Base-by-base conservation (phyloP, 1,140 invertebrate species). In the Drosophila bipectinata region DNA sequence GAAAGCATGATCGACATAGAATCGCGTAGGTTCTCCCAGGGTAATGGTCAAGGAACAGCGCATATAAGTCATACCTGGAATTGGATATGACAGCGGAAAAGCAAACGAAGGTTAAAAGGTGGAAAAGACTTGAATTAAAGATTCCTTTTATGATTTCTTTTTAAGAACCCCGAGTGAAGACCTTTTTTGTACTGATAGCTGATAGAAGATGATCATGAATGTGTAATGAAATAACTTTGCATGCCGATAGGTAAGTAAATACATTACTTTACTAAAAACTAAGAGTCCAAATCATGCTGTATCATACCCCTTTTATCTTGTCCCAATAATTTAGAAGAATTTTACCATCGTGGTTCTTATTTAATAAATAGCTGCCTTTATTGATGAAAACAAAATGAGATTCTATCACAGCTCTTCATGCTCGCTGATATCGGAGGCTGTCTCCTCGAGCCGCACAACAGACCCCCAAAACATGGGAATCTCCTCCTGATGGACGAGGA, bases 381-480 rank as follows among this genome's bases (percentile, higher is more conserved):
- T 68, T 74, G 45, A 49, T 69, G 54, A 44, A 56, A 41, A 48
- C 18, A 28, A 14, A 55, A 48, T 51, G 37, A 30, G 49, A 12
- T 37, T n/a, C 32, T 56, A 48, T 77, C 55, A 85, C 47, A 85
- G 63, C 59, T 85, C 82, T 18, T 87, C 71, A 47, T 76, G 82
- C 51, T 81, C 56, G 58, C 34, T 55, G 52, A 30, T 39, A 37
- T 32, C 45, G 15, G 39, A 30, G 44, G 48, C 12, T 18, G 49
- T 41, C 52, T 18, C 77, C 44, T 71, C 49, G 21, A 80, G 59
- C n/a, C 18, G 79, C 28, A 61, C 49, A 28, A 91, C 61, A 21
- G 81, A 67, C 32, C 89, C 89, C 61, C 63, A 51, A 56, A 91
- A 91, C 12, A 91, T 32, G 7, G 74, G 53, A 21, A 78, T 18